Evolutionary conservation across 2,888 invertebrate species (phyloP), one percentile per base, ranked within the genome.

Genomic region (Drosophila anomelani): DNA sequence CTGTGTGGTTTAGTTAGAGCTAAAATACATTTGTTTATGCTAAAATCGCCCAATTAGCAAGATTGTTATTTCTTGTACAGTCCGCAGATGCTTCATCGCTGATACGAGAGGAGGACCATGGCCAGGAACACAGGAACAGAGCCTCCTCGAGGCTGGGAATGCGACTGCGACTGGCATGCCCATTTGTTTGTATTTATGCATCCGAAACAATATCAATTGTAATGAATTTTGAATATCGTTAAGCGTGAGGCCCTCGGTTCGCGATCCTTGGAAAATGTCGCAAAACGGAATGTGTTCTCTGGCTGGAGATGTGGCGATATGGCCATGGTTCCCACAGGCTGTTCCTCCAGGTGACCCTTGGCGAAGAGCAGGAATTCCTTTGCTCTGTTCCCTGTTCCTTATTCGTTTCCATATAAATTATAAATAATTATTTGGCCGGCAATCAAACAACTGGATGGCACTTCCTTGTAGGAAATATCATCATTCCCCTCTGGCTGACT

Each of bases 21-120:
- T 81, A 88, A 92, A 91, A 92, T 92, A 92, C 92, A 92, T 92
- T 92, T 92, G 92, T 92, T 92, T 92, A 92, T 92, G 92, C 92
- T 92, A 92, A 92, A 92, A 92, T 92, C 92, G 91, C 84, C 92
- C 92, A 92, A 92, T 92, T 92, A 92, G 92, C 84, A 91, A 92
- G 92, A 92, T 92, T 92, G 92, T 92, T 92, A 92, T 92, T 92
- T 92, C 92, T 89, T 90, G 90, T 90, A 90, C 81, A 73, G 88
- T 82, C 83, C 82, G 77, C 90, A 83, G 90, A 91, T 91, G 88
- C 83, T 82, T 73, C 77, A 64, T 75, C 57, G 76, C 81, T 84
- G 87, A 86, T 90, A 87, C 75, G 68, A 47, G 39, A 62, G 71
- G 63, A 77, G 77, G 62, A 51, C 46, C 54, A 34, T 20, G 34